Evolutionary conservation across 2,797 vertebrate species (phyloP), one percentile per base, ranked within the genome.

Genomic region (Geotrypetes seraphini): DNA sequence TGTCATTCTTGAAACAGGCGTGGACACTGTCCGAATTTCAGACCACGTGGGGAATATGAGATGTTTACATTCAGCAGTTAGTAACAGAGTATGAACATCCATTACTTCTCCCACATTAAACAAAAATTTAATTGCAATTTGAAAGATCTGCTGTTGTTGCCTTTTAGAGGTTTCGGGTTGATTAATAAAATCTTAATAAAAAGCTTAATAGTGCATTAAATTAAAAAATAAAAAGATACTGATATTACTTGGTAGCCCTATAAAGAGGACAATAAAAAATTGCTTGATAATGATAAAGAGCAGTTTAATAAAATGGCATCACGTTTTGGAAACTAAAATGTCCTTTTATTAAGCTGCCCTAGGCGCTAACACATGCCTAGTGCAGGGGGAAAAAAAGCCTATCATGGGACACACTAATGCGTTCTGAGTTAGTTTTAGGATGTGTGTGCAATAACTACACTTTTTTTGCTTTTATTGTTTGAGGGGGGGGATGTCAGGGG

Each of bases 141-240:
- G 45, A 36, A 60, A 61, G 36, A 59, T 57, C 38, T 61, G 43
- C 36, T 67, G 25, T 28, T 70, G 66, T 47, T 66, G 42, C 42
- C 57, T 71, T 75, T 66, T 60, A 17, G 26, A 43, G 16, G 22
- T 29, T 56, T 31, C 50, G 37, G 26, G 47, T 62, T 73, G 57
- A 73, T 71, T 73, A 71, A 66, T 70, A 55, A 64, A 57, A 50
- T 52, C 49, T 66, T 62, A 58, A 64, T 39, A 64, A 66, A 60
- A 66, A 57, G 47, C 33, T 66, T 64, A 71, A 66, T 57, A 63
- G 39, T 53, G 39, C 25, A 67, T 63, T 70, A 63, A 47, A 55
- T 42, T 47, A 51, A 50, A 48, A 44, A 36, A 43, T 43, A 60
- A 50, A 10, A 33, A 57, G 37, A 43, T 17, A 32, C 25, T 4